These are phyloP conservation scores for Lasiurus borealis DNA, from an alignment of 2,113 vertebrate species.

Conservation along the genomic window DNA sequence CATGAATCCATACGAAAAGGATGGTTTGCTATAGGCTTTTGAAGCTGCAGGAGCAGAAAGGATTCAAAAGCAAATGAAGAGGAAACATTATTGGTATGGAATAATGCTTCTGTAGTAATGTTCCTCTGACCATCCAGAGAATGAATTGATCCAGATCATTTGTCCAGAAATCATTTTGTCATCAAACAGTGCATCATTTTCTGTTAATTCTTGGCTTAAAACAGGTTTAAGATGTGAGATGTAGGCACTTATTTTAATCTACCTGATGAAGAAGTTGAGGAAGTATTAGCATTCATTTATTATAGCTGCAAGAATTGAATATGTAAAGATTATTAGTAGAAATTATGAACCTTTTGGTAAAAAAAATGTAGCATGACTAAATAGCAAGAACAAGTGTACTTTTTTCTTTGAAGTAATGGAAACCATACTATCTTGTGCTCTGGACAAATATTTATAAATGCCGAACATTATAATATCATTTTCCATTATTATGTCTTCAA, in stretches of 20 bases:
- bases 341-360: conserved; percentile 44
- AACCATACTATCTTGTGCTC: background rate
- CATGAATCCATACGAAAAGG: background rate
- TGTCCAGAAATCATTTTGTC: background rate
- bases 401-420: background rate
- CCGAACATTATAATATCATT: background rate
- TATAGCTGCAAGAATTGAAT: conserved; percentile 24
- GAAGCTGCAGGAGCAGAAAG: background rate
- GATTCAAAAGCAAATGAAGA: background rate
- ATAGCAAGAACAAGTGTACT: background rate
- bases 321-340: conserved; percentile 56
- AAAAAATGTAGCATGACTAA: background rate
- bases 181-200: conserved; percentile 73
- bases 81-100: background rate
- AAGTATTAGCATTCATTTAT: conserved; percentile 70
- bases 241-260: conserved; percentile 65
- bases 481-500: background rate
- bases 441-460: background rate
- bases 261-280: conserved; percentile 69
- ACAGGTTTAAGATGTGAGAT: conserved; percentile 70
- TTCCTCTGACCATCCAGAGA: conserved; percentile 53
- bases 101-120: conserved; percentile 24
- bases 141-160: background rate
- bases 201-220: conserved; percentile 72
- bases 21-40: background rate